These are phyloP conservation scores for Nymphalis c-album DNA, from an alignment of 2,888 invertebrate genomes.

Conservation along the genomic window DNA sequence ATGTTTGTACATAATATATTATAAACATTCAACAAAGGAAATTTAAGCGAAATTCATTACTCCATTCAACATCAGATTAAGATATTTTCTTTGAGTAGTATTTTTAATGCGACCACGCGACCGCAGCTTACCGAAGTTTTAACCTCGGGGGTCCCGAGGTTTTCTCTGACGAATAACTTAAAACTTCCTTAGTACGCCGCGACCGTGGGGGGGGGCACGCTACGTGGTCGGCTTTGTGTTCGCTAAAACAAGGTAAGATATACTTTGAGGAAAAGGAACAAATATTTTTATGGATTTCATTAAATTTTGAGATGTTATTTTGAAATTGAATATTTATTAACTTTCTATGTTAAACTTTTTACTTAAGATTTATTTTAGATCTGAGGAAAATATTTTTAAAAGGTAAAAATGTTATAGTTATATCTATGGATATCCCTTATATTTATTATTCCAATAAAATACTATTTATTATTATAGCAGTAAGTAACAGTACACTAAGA, in stretches of 20 bases:
- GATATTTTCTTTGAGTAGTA: conserved; percentile 35
- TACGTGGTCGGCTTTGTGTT: conserved; percentile 41
- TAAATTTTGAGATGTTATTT: conserved; percentile 5
- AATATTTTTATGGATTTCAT: conserved; percentile 8
- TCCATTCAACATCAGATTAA: conserved; percentile 27
- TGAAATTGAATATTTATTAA: conserved; percentile 10
- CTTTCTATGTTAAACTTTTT: not conserved
- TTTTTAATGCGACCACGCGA: conserved; percentile 45
- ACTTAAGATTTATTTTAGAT: not conserved
- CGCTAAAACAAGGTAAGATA: conserved; percentile 18
- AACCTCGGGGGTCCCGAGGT: conserved; percentile 29
- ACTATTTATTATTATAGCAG: no score
- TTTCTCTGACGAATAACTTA: conserved; percentile 53
- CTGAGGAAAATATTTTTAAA: no score
- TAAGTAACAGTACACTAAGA: no score
- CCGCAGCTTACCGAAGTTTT: conserved; percentile 46
- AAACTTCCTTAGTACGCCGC: conserved; percentile 45
- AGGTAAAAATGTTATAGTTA: no score
- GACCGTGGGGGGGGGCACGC: conserved; percentile 11
- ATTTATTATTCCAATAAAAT: no score
- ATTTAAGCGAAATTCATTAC: conserved; percentile 12
- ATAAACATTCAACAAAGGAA: conserved; percentile 11
- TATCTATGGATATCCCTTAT: no score
- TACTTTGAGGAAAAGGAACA: conserved; percentile 2
- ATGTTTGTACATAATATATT: not conserved